A percentile compares a stretch with the other conserved stretches of the same genome.
These are phyloP conservation scores for Passer montanus DNA, from an alignment of 2,113 vertebrate genomes.

Conservation along the genomic window DNA sequence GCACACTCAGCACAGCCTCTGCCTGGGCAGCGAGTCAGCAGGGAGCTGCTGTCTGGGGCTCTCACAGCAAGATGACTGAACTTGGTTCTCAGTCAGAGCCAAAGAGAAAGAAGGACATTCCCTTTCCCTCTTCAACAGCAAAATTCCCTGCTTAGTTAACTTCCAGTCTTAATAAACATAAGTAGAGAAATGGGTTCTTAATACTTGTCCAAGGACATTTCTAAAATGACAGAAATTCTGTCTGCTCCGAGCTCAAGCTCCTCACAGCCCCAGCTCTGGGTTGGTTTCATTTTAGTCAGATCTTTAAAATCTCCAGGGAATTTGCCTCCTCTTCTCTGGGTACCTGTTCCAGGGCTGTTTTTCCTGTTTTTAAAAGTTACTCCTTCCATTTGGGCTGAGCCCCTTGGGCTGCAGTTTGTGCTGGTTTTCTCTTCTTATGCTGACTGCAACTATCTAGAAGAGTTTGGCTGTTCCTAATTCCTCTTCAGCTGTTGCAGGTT, in stretches of 20 bases:
- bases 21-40: accelerated
- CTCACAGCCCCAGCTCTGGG: not conserved
- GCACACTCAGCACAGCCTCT: not conserved
- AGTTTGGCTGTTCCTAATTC: not conserved
- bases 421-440: not conserved
- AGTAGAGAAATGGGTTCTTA: not conserved
- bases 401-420: not conserved
- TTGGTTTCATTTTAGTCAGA: not conserved
- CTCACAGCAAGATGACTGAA: too few relatives aligned
- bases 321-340: not conserved
- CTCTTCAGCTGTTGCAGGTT: not conserved
- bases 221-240: not conserved
- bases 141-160: not conserved
- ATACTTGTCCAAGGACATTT: not conserved
- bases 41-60: not conserved
- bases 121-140: not conserved
- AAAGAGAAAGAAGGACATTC: not conserved
- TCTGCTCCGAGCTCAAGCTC: not conserved
- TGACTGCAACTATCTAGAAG: not conserved
- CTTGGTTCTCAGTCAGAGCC: not conserved
- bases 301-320: not conserved
- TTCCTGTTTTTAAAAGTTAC: not conserved
- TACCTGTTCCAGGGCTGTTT: not conserved
- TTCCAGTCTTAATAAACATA: not conserved
- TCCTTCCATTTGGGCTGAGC: not conserved